Evolutionary conservation across 2,113 vertebrate species (phyloP), one percentile per base, ranked within the genome.

Genomic region (Halcyon senegalensis): DNA sequence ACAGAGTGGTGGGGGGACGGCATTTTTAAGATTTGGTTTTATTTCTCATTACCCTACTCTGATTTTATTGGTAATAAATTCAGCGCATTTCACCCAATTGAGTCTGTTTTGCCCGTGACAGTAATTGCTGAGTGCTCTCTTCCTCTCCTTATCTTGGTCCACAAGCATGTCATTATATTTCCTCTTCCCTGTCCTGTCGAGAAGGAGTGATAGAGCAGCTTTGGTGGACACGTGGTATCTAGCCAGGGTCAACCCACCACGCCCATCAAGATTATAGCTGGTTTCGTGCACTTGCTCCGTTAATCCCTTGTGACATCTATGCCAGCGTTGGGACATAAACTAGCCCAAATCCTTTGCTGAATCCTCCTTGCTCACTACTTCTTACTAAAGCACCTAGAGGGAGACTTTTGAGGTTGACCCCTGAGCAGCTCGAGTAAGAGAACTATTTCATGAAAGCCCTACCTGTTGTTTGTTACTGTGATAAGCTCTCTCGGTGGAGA

Each of bases 381-480:
- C 56, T 58, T 53, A 18, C 35, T 72, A 53, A 72, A 72, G 35
- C 69, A 72, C 50, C 48, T 30, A 53, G 48, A 39, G 69, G 69
- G 68, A 51, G 68, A 95, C 68, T 92, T 92, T 62, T 77, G 62
- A 50, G 37, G 89, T 90, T 89, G 91, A 95, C 79, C 75, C 84
- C 69, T 18, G 37, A 92, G 85, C 79, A 94, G 85, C 67, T 80
- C 2, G 0, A 91, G 43, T 31, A 73, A 53, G 73, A 87, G 60
- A 72, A 59, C 62, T 43, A 39, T 87, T 96, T 91, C 69, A 39
- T 53, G 77, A 72, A 82, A 93, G 87, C 68, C 56, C 53, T 79
- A 94, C 91, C 93, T 95, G 81, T 87, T 96, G 89, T 96, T 95
- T 97, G 79, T 87, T 93, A 75, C 44, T 96, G 33, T 28, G 90